Evolutionary conservation across 2,113 vertebrate genomes (phyloP), one percentile per base, ranked within the genome.

Genomic region (Apodemus speciosus): DNA sequence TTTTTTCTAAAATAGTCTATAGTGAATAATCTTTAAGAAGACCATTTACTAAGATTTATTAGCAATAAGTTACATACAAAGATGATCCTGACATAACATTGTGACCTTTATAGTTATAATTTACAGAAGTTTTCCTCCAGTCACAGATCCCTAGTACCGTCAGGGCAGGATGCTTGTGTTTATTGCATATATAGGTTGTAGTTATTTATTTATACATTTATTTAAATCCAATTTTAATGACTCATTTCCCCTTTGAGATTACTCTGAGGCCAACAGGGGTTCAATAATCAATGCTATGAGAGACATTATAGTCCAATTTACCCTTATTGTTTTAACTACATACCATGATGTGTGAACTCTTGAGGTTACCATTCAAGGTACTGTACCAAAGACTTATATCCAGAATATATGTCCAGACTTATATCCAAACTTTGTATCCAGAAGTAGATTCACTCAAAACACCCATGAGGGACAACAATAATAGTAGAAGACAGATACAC

Each of bases 271-370:
- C 80, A 83, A 21, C 60, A 56, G 9, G 1, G 2, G n/a, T 94
- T 94, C 79, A 83, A 40, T 75, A 79, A 88, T 86, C 86, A 85
- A 92, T 90, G 46, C 30, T 53, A 79, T 56, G 23, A 90, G 77
- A 92, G 43, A 69, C 8, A 27, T 90, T 89, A 81, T 1, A 81
- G 35, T 10, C 94, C 90, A 88, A 83, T 88, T 93, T 90, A 88
- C 35, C 40, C 51, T 90, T 92, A 68, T 35, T 0, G 30, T 71
- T 72, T 68, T 53, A 80, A 75, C 2, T 75, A 43, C 9, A n/a
- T 38, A 80, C 87, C 69, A 89, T 87, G 58, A 51, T 93, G 1
- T 20, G 76, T 68, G 21, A 53, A 83, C 2, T 85, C 89, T 64
- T 3, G 81, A 89, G 49, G 85, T 58, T 90, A 92, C 92, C 18